phyloP scores from a whole-genome alignment of 2,888 invertebrate species.

The Dichetophora obliterata region DNA sequence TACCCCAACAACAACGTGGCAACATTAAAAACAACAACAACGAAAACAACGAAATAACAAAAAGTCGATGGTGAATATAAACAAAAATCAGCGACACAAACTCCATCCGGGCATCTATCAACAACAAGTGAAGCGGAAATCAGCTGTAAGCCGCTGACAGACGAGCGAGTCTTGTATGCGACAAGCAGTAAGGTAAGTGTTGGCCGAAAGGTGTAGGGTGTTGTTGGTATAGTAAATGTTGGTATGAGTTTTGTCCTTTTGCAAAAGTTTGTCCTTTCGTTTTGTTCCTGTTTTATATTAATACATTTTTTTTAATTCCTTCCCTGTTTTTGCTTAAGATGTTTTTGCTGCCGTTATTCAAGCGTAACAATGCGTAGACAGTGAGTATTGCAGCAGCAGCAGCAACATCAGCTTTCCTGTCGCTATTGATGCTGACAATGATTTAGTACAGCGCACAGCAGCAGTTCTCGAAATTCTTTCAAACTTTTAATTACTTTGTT shows the following conservation, averaged over 20 bases:
- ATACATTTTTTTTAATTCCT: conserved; percentile 13
- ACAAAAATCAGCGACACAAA: conserved; percentile 78
- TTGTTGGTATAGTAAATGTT: neutral
- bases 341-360: neutral
- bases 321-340: neutral
- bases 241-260: too few species aligned
- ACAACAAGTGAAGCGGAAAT: conserved; percentile 70
- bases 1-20: neutral
- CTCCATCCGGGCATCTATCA: conserved; percentile 74
- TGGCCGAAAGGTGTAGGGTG: neutral
- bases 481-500: conserved; percentile 61
- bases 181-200: conserved; percentile 63
- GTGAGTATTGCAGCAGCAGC: neutral
- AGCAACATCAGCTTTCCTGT: neutral
- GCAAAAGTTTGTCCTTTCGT: too few species aligned
- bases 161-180: conserved; percentile 56
- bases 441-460: neutral
- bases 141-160: conserved; percentile 65
- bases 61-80: conserved; percentile 79
- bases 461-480: conserved; percentile 16
- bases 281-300: neutral
- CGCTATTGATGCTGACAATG: neutral
- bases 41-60: conserved; percentile 36
- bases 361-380: neutral
- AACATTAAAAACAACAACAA: conserved; percentile 27